These are phyloP conservation scores for Herminia tarsipennalis DNA, from an alignment of 2,888 invertebrate species.

Conservation along the genomic window DNA sequence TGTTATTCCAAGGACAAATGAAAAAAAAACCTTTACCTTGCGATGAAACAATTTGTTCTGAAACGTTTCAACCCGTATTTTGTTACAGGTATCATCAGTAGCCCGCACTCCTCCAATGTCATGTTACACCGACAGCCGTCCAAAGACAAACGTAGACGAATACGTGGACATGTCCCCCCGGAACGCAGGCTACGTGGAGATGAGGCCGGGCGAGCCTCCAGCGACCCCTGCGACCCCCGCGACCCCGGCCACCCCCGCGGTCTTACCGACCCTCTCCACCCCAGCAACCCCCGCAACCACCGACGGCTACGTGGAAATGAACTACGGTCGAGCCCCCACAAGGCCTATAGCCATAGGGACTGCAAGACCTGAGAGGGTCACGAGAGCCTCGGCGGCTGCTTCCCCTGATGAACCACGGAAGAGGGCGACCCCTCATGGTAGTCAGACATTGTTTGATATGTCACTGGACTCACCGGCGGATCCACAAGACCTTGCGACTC, in stretches of 20 bases:
- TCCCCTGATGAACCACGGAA: constrained; percentile 57
- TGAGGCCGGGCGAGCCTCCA: constrained; percentile 74
- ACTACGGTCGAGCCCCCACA: constrained; percentile 79
- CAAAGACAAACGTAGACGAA: constrained; percentile 62
- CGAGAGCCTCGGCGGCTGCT: constrained; percentile 35
- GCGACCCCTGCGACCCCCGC: constrained; percentile 25
- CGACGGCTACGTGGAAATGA: constrained; percentile 84
- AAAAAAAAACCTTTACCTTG: too few relatives aligned
- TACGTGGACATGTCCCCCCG: constrained; percentile 82
- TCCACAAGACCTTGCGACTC: constrained; percentile 80
- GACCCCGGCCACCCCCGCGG: constrained; percentile 17
- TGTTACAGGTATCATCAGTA: constrained; percentile 5
- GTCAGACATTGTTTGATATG: constrained; percentile 88
- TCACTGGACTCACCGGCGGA: constrained; percentile 89
- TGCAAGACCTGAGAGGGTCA: constrained; percentile 34
- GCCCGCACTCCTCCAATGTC: constrained; percentile 62
- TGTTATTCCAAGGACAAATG: too few relatives aligned
- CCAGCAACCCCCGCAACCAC: constrained; percentile 21
- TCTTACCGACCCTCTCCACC: too few relatives aligned
- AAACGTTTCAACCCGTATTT: too few relatives aligned
- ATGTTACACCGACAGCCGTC: constrained; percentile 53
- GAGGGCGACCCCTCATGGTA: constrained; percentile 84
- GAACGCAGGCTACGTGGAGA: constrained; percentile 86
- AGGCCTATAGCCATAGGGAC: constrained; percentile 87
- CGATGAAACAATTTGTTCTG: not conserved